Percentiles rank a stretch among this genome's conserved stretches.
Evolutionary conservation across 2,113 vertebrate genomes (phyloP).

Genomic region (Thalassarche chlororhynchos): DNA sequence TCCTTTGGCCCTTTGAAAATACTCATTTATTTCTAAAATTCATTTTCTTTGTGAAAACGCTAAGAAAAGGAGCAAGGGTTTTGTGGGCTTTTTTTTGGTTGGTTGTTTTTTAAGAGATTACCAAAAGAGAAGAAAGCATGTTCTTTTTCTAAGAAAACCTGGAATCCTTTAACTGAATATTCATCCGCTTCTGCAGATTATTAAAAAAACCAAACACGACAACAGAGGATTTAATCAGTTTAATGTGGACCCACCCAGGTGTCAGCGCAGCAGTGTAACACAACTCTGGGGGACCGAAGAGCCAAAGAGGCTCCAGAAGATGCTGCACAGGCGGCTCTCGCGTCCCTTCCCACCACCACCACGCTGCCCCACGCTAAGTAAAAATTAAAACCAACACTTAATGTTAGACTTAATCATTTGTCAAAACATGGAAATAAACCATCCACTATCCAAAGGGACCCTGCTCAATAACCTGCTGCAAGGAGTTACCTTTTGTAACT

Average conservation of each 20-base stretch:
- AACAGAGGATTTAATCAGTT: background rate
- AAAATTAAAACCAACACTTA: too few relatives aligned
- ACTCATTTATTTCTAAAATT: background rate
- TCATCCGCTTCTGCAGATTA: background rate
- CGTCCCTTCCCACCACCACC: background rate
- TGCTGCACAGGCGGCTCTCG: background rate
- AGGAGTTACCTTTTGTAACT: background rate
- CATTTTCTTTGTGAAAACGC: background rate
- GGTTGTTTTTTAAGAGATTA: background rate
- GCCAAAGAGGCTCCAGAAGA: background rate
- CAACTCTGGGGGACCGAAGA: background rate
- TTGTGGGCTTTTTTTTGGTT: background rate
- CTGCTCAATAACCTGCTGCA: background rate
- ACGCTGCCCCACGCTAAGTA: rapidly evolving
- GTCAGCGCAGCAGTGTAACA: background rate
- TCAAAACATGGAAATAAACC: background rate
- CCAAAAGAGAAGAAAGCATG: background rate
- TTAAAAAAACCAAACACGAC: background rate
- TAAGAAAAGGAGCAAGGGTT: background rate
- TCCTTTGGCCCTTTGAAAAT: background rate
- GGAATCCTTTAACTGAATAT: background rate
- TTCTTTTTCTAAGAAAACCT: background rate
- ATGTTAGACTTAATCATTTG: background rate
- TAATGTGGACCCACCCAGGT: background rate
- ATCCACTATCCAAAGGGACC: background rate